Percentiles rank a stretch among this genome's conserved stretches.
phyloP scores from a whole-genome alignment of 2,888 invertebrate genomes.

The Dioctria rufipes region DNA sequence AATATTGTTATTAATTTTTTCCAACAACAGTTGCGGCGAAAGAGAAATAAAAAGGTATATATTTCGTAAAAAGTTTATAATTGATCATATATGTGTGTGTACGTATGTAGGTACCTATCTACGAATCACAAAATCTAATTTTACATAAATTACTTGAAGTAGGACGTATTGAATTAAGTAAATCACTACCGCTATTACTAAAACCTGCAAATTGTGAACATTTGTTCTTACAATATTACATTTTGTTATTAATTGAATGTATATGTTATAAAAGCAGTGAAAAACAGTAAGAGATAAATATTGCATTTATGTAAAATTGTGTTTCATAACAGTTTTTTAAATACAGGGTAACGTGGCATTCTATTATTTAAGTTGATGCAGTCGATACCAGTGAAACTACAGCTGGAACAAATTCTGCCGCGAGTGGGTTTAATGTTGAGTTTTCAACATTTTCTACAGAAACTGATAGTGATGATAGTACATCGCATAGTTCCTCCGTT shows the following conservation, averaged over 20 bases:
- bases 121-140: constrained; percentile 28
- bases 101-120: not conserved
- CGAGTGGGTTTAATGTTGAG: constrained; percentile 86
- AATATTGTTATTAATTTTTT: not conserved
- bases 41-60: too few relatives aligned
- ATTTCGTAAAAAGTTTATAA: too few relatives aligned
- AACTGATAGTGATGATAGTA: constrained; percentile 68
- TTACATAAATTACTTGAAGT: constrained; percentile 38
- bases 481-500: constrained; percentile 68
- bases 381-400: constrained; percentile 29
- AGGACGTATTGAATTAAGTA: constrained; percentile 22
- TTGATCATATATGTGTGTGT: constrained; percentile 19
- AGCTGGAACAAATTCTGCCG: constrained; percentile 86
- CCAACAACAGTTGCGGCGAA: not conserved
- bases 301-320: constrained; percentile 52
- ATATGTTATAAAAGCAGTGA: constrained; percentile 24
- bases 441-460: constrained; percentile 72
- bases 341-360: constrained; percentile 25
- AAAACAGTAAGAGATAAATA: constrained; percentile 53
- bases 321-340: constrained; percentile 46
- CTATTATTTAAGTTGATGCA: constrained; percentile 39
- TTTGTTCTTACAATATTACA: constrained; percentile 20
- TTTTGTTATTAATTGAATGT: constrained; percentile 7
- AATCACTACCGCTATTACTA: constrained; percentile 16
- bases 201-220: constrained; percentile 19